Evolutionary conservation across 2,888 invertebrate genomes (phyloP), one percentile per base, ranked within the genome.

Genomic region (Alloscopus bannaensis): DNA sequence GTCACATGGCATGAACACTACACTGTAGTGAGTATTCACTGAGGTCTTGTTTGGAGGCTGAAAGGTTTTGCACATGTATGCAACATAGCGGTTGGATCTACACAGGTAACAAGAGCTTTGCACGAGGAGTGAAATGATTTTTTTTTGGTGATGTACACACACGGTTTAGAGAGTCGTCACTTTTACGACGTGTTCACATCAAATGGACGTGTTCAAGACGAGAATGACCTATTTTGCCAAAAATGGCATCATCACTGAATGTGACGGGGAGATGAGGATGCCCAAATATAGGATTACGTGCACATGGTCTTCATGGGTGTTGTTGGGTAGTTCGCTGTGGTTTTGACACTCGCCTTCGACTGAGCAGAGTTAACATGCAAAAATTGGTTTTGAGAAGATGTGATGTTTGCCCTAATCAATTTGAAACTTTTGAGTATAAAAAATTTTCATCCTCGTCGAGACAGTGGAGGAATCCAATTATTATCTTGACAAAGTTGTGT

Each of bases 191-290:
- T n/a, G 18, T 18, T 55, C 6, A 1, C 29, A 16, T 22, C 18
- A 6, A n/a, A 18, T n/a, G 2, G 20, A 57, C 16, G 24, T 2
- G 2, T n/a, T n/a, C n/a, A n/a, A n/a, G n/a, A n/a, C n/a, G n/a
- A n/a, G 40, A 64, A 73, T 73, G 73, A 57, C 73, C 73, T n/a
- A 65, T 57, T 65, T 73, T 6, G 3, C 73, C 73, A 65, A 57
- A 73, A 28, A 65, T 65, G 73, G 73, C 18, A 18, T 8, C 26
- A 24, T 36, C 36, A n/a, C n/a, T n/a, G n/a, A n/a, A n/a, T 13
- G 36, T 36, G 36, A 36, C 8, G 13, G 36, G 36, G 36, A 36
- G 6, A 36, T 36, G 13, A 36, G 36, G 13, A 36, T 8, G 36
- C 8, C 36, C 36, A 36, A 36, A 36, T 8, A 8, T 36, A 36